Evolutionary conservation across 1,140 invertebrate genomes (phyloP), one percentile per base, ranked within the genome.

Genomic region (Babylonia areolata): DNA sequence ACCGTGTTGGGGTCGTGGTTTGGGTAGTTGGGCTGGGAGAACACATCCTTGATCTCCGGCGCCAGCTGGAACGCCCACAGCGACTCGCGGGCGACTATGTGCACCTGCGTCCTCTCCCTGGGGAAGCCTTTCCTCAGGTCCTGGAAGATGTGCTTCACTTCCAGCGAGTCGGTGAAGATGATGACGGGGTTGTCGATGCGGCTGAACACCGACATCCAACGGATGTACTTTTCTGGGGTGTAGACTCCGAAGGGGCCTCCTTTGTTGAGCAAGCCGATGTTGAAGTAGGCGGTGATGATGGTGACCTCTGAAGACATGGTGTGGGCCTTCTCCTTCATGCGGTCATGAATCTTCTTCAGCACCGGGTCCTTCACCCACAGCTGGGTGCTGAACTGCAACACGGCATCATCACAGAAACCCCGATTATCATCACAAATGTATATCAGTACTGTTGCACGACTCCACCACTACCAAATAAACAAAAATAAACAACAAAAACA

Each of bases 41-140:
- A 93, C 20, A 93, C 89, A 6, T 86, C 31, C 46, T 77, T 58
- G 12, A 93, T 91, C 84, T 85, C 42, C 33, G 79, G 17, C 12
- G 83, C 75, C 54, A 92, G 78, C 37, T 51, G 28, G 86, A 93
- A 93, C 28, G 91, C 86, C 91, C 91, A 92, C 37, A 93, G 84
- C 28, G 89, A 71, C 31, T 89, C 77, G 73, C 89, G 86, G 6
- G 88, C 33, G 0, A 93, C 77, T 15, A 87, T 37, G 51, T 90
- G 78, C 17, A 92, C 64, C 51, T 81, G 89, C 37, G 92, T 93
- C 31, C 85, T 84, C 31, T 84, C 17, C 1, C 40, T 28, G 12
- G 90, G 88, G 54, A 89, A 86, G 51, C 87, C 75, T 3, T 46
- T 58, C 54, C 89, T 77, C n/a, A 85, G 23, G 33, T 75, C 28